Evolutionary conservation across 1,140 invertebrate genomes (phyloP).

Genomic region (Tetramorium simillimum): DNA sequence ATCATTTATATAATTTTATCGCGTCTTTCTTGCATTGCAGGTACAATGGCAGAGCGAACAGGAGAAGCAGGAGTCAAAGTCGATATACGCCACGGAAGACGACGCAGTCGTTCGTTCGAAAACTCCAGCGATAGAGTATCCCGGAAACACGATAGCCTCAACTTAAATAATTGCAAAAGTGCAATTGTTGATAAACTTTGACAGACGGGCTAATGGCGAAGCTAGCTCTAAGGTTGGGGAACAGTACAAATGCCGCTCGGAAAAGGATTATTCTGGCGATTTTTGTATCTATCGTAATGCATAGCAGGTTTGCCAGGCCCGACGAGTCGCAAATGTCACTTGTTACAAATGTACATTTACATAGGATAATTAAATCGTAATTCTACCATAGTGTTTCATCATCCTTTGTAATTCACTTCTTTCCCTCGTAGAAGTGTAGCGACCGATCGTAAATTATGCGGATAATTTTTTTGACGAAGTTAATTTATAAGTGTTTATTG

Average conservation of each 20-base stretch:
- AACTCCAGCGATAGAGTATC: slow-evolving; percentile 62
- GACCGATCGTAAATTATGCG: slow-evolving; percentile 13
- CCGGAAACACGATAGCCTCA: slow-evolving; percentile 20
- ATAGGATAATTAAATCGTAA: slow-evolving; percentile 46
- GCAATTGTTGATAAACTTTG: background rate
- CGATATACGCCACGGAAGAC: slow-evolving; percentile 74
- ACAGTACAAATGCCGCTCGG: slow-evolving; percentile 27
- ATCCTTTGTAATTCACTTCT: background rate
- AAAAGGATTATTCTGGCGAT: slow-evolving; percentile 34
- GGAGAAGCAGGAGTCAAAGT: slow-evolving; percentile 87
- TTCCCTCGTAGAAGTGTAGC: background rate
- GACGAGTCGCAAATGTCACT: slow-evolving; percentile 33
- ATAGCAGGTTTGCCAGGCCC: background rate
- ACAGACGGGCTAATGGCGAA: background rate
- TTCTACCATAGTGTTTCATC: background rate
- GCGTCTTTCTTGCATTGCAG: slow-evolving; percentile 79
- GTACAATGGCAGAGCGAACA: slow-evolving; percentile 91
- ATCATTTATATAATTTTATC: slow-evolving; percentile 4
- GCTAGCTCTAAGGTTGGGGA: background rate
- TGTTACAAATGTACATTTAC: slow-evolving; percentile 56
- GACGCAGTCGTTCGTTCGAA: slow-evolving; percentile 47
- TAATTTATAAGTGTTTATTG: slow-evolving; percentile 25
- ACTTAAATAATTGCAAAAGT: background rate
- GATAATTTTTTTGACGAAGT: slow-evolving; percentile 14
- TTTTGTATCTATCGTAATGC: slow-evolving; percentile 14